Percentiles rank a stretch among this genome's conserved stretches.
phyloP scores from a whole-genome alignment of 2,797 vertebrate species.

The Sebastolobus alascanus region DNA sequence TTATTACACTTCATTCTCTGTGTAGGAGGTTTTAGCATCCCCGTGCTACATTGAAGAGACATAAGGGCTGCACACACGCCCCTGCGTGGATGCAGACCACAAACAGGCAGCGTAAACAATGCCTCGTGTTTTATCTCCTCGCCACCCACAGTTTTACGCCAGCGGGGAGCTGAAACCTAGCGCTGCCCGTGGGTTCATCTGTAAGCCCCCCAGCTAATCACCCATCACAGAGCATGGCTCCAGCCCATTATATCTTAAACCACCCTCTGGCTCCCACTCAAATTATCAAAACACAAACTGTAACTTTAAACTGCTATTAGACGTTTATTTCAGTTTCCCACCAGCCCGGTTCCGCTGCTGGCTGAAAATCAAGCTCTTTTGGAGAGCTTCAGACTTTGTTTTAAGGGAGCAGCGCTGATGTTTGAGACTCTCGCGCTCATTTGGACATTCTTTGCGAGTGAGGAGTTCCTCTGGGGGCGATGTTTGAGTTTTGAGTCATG shows the following conservation, averaged over 20 bases:
- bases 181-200: conserved; percentile 58
- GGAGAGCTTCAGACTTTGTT: conserved; percentile 67
- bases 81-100: conserved; percentile 67
- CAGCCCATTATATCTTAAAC: conserved; percentile 53
- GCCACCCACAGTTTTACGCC: conserved; percentile 83
- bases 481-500: conserved; percentile 78
- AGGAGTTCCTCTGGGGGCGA: conserved; percentile 70
- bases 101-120: conserved; percentile 83
- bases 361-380: conserved; percentile 59
- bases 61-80: conserved; percentile 58
- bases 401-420: conserved; percentile 56
- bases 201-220: conserved; percentile 66
- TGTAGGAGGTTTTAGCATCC: conserved; percentile 62
- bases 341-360: conserved; percentile 52
- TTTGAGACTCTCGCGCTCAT: conserved; percentile 70
- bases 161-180: conserved; percentile 74
- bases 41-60: conserved; percentile 55
- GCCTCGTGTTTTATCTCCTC: conserved; percentile 78
- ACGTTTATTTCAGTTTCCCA: conserved; percentile 67
- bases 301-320: conserved; percentile 77
- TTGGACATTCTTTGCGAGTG: conserved; percentile 82
- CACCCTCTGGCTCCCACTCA: conserved; percentile 69
- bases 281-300: conserved; percentile 78
- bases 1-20: conserved; percentile 35
- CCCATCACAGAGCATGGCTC: conserved; percentile 68